These are phyloP conservation scores for Anser cygnoides DNA, from an alignment of 2,113 vertebrate genomes.

Conservation along the genomic window DNA sequence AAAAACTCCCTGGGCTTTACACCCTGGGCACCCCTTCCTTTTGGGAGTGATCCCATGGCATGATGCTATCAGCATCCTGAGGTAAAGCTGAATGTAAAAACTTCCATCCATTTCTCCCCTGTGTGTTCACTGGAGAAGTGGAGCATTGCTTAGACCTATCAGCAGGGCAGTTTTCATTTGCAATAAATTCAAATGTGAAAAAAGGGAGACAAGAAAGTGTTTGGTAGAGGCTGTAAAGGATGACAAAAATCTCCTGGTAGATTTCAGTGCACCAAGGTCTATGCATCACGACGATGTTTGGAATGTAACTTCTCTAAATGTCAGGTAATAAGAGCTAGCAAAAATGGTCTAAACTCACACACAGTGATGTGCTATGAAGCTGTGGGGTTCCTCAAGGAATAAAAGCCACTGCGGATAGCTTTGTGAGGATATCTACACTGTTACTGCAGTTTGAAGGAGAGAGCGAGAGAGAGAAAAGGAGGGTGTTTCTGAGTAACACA, in stretches of 20 bases:
- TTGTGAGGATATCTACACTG: not conserved
- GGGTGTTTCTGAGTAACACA: not conserved
- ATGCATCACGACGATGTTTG: not conserved
- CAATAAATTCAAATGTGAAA: not conserved
- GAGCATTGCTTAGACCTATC: not conserved
- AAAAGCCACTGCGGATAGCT: conserved; percentile 9
- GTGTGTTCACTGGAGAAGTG: not conserved
- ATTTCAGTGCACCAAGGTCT: not conserved
- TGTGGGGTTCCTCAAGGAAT: not conserved
- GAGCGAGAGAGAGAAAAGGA: rapidly evolving
- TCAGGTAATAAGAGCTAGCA: not conserved
- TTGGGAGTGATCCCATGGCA: not conserved
- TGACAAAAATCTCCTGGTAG: not conserved
- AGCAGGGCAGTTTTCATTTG: not conserved
- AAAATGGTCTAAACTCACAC: conserved; percentile 16
- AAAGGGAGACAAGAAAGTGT: not conserved
- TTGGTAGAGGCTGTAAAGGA: not conserved
- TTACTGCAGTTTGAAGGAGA: not conserved
- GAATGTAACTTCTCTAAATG: conserved; percentile 26
- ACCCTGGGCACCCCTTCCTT: not conserved
- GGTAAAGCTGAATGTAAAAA: not conserved
- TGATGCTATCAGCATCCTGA: not conserved
- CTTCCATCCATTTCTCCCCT: not conserved
- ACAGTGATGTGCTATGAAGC: not conserved
- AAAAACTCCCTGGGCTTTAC: not conserved